These are phyloP conservation scores for Ganaspis sp. DNA, from an alignment of 1,140 invertebrate genomes.

Conservation along the genomic window DNA sequence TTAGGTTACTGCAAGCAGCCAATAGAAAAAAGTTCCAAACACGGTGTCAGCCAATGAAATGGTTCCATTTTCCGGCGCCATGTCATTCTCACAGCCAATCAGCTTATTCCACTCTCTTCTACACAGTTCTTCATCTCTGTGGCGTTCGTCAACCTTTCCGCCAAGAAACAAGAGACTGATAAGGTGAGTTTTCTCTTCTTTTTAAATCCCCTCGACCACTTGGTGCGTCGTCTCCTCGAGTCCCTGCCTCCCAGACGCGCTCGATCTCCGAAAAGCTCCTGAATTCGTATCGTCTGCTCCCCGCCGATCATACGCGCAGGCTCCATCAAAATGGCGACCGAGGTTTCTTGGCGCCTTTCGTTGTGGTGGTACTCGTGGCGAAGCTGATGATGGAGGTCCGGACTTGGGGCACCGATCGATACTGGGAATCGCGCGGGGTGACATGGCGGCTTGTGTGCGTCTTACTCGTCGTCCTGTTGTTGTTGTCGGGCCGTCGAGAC, in stretches of 20 bases:
- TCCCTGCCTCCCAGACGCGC: not conserved
- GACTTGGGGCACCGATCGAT: slow-evolving; percentile 32
- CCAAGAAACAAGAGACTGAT: not conserved
- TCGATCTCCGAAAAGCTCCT: slow-evolving; percentile 46
- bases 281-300: slow-evolving; percentile 74
- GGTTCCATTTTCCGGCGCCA: not conserved
- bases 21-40: not conserved
- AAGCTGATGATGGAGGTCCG: slow-evolving; percentile 37
- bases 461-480: not conserved
- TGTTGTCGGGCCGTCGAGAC: slow-evolving; percentile 15
- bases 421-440: slow-evolving; percentile 35
- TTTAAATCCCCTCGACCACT: not conserved
- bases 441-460: slow-evolving; percentile 33
- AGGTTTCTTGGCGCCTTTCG: slow-evolving; percentile 11
- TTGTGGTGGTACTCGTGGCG: slow-evolving; percentile 36
- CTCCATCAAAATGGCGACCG: slow-evolving; percentile 74
- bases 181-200: not conserved
- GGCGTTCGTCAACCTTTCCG: not conserved
- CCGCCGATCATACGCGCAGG: slow-evolving; percentile 75
- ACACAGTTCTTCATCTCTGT: slow-evolving; percentile 10
- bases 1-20: not conserved
- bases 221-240: slow-evolving; percentile 19
- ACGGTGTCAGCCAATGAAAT: slow-evolving; percentile 1
- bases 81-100: not conserved
- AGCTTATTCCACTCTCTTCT: slow-evolving; percentile 21